Evolutionary conservation across 2,113 vertebrate genomes (phyloP).

Genomic region (Psittacus erithacus): DNA sequence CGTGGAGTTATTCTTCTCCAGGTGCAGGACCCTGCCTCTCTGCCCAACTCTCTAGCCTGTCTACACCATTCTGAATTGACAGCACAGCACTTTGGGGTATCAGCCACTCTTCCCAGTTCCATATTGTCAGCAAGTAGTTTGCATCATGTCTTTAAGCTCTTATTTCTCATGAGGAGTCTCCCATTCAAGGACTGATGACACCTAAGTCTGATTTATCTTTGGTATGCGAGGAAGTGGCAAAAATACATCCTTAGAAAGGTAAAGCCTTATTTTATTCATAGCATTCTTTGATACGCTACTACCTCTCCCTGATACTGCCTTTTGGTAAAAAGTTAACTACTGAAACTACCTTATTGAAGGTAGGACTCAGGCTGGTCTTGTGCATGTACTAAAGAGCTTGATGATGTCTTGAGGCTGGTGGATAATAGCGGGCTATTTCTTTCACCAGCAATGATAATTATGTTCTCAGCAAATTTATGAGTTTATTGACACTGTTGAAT

Average conservation of each 20-base stretch:
- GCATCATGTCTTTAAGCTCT: not conserved
- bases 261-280: not conserved
- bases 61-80: not conserved
- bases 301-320: not conserved
- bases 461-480: not conserved
- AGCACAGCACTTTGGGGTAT: not conserved
- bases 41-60: not conserved
- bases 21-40: not conserved
- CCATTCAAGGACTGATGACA: not conserved
- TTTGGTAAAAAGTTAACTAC: not conserved
- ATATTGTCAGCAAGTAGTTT: not conserved
- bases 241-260: not conserved
- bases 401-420: not conserved
- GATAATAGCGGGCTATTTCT: not conserved
- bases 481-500: not conserved
- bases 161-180: not conserved
- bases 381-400: not conserved
- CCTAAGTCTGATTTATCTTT: not conserved
- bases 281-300: not conserved
- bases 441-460: not conserved
- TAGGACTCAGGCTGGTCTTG: not conserved
- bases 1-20: not conserved
- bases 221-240: not conserved
- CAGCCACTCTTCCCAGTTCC: not conserved
- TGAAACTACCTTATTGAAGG: not conserved